Conservation (phyloP, 2,888 invertebrate genomes). For the Desoria tigrina region DNA sequence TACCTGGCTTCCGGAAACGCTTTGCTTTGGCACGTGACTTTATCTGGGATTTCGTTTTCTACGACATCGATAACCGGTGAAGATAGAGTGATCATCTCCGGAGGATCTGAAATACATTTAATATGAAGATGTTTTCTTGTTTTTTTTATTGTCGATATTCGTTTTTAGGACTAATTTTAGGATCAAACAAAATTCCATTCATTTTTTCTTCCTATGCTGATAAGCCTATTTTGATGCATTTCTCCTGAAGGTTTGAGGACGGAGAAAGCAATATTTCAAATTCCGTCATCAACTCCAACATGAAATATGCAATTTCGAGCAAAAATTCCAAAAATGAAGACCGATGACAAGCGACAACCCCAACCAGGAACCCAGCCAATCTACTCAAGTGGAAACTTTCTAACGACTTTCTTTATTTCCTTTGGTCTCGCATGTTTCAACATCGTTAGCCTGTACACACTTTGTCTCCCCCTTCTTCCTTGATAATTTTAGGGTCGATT, state of each 20-base stretch:
- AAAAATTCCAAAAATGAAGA: not conserved
- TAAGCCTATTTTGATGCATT: too few relatives aligned
- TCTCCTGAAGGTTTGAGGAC: too few relatives aligned
- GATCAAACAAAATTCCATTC: not conserved
- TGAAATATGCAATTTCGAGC: slow-evolving; percentile 2
- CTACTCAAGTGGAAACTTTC: slow-evolving; percentile 47
- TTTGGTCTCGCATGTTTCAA: slow-evolving; percentile 38
- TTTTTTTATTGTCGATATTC: slow-evolving; percentile 1
- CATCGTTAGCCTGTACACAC: slow-evolving; percentile 34
- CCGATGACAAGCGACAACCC: slow-evolving; percentile 17
- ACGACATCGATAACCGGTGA: slow-evolving; percentile 56
- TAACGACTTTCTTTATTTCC: slow-evolving; percentile 42
- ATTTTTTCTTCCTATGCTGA: too few relatives aligned
- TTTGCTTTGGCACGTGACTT: slow-evolving; percentile 64
- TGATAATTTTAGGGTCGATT: slow-evolving; percentile 2
- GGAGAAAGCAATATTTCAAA: not conserved
- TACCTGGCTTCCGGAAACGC: slow-evolving; percentile 63
- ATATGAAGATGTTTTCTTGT: too few relatives aligned
- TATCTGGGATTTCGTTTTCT: slow-evolving; percentile 63
- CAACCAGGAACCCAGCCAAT: slow-evolving; percentile 8
- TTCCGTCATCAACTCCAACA: not conserved
- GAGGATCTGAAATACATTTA: slow-evolving; percentile 66
- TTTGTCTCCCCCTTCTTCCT: slow-evolving; percentile 27
- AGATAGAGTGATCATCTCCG: slow-evolving; percentile 80
- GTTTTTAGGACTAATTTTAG: too few relatives aligned